Conservation (phyloP, 2,888 invertebrate genomes). For the Aphrophora alni region DNA sequence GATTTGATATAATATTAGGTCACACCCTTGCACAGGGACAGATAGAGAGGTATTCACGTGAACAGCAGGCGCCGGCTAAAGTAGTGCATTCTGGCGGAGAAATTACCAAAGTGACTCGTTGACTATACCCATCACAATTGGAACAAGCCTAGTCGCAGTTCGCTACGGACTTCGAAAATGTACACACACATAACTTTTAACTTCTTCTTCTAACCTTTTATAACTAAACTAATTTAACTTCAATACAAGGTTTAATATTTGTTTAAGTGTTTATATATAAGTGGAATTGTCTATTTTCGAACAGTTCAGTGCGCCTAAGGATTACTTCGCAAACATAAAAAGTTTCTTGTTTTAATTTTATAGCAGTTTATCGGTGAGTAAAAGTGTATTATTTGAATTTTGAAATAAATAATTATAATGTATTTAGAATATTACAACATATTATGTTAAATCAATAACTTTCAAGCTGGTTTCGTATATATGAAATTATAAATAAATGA, state of each 20-base stretch:
- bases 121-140: neutral
- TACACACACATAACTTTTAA: neutral
- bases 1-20: neutral
- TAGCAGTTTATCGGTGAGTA: neutral
- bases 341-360: neutral
- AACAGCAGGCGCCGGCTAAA: neutral
- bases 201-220: constrained; percentile 1
- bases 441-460: too few relatives aligned
- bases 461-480: too few relatives aligned
- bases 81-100: neutral
- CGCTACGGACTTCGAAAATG: neutral
- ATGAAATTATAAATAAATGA: too few relatives aligned
- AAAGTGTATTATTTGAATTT: neutral
- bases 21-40: neutral
- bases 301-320: neutral
- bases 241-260: neutral
- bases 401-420: too few relatives aligned
- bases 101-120: neutral
- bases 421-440: too few relatives aligned
- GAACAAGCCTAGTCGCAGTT: neutral
- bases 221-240: neutral
- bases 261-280: neutral
- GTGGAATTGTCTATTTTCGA: neutral
- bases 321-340: neutral
- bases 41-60: neutral